These are phyloP conservation scores for Morpho achilles DNA, from an alignment of 2,888 invertebrate genomes.

Conservation along the genomic window DNA sequence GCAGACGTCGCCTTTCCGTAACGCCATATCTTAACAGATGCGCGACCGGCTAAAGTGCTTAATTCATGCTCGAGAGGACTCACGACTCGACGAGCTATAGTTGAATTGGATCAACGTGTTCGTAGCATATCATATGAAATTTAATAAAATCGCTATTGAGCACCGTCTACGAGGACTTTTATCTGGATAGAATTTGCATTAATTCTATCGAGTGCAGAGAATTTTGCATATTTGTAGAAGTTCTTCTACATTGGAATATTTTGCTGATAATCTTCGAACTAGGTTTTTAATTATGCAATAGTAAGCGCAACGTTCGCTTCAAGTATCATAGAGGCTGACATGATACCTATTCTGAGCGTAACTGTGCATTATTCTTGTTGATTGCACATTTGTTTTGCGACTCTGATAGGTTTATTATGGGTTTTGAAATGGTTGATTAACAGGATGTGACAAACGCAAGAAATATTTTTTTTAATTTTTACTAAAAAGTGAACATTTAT, in stretches of 20 bases:
- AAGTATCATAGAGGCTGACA: constrained; percentile 36
- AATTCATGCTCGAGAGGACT: constrained; percentile 44
- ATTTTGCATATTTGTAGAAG: constrained; percentile 14
- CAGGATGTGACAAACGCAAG: not conserved
- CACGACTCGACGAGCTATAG: constrained; percentile 49
- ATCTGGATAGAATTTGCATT: constrained; percentile 16
- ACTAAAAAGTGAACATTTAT: too few relatives aligned
- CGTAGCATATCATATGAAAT: constrained; percentile 10
- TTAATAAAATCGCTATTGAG: constrained; percentile 16
- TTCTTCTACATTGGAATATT: constrained; percentile 12
- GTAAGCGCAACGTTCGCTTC: constrained; percentile 31
- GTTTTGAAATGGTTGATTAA: not conserved
- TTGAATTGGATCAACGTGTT: constrained; percentile 29
- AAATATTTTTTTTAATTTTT: not conserved
- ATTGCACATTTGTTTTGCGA: constrained; percentile 53
- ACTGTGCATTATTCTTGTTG: constrained; percentile 59
- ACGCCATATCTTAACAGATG: constrained; percentile 61
- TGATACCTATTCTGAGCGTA: constrained; percentile 47
- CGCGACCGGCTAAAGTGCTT: constrained; percentile 53
- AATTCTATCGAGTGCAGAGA: constrained; percentile 9
- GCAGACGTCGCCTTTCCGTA: constrained; percentile 41
- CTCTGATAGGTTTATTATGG: constrained; percentile 17
- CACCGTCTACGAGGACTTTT: constrained; percentile 14
- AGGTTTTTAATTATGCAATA: constrained; percentile 17
- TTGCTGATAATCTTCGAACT: constrained; percentile 17